Evolutionary conservation across 2,888 invertebrate genomes (phyloP), one percentile per base, ranked within the genome.

Genomic region (Caenorhabditis uteleia): DNA sequence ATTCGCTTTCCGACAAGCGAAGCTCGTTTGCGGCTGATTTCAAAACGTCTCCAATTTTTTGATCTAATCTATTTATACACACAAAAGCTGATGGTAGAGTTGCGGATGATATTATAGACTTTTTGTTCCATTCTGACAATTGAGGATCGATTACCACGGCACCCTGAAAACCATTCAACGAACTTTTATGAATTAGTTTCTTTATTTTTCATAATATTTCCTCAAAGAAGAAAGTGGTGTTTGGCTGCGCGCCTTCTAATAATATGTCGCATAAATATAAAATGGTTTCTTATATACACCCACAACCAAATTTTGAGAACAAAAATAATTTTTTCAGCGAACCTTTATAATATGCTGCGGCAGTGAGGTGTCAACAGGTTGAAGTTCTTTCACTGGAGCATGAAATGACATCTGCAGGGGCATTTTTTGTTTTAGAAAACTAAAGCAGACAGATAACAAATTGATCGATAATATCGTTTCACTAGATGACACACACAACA

Each of bases 341-440:
- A 71, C 79, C 68, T 78, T 78, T 21, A 78, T 68, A 25, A 73
- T 55, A 36, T 77, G 74, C 7, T 76, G 74, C 16, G 76, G 77
- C 7, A 72, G 62, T 29, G 73, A 68, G 8, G 68, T 77, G 49
- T 79, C 78, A 26, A 77, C 65, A 14, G 74, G 73, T 36, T 80
- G 77, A n/a, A 80, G 67, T 23, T 64, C 57, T 47, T 79, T 78
- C 2, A 70, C 50, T 16, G 77, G 60, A 12, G 72, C 59, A 43
- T 69, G 68, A 29, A 70, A 70, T 16, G 69, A 50, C 69, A 69
- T 73, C 55, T 40, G 40, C 3, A 40, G 20, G 7, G 4, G n/a
- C n/a, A n/a, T n/a, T n/a, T n/a, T n/a, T n/a, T n/a, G n/a, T n/a
- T n/a, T n/a, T n/a, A n/a, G n/a, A n/a, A n/a, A n/a, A n/a, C n/a